Evolutionary conservation across 2,113 vertebrate species (phyloP), one percentile per base, ranked within the genome.

Genomic region (Hyla sarda): DNA sequence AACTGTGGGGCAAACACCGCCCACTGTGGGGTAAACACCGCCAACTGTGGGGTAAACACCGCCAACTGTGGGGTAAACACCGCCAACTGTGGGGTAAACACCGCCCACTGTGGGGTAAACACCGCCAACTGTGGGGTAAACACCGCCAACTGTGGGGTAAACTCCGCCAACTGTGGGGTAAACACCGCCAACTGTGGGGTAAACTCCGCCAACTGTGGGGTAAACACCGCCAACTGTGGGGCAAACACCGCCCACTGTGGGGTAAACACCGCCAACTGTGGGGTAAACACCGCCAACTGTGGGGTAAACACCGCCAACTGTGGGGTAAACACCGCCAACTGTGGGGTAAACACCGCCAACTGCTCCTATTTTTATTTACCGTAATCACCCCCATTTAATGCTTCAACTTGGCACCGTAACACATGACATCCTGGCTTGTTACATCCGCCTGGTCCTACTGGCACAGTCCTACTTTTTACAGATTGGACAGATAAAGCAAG

Each of bases 341-440:
- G 77, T 72, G 56, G 67, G 45, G 34, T 80, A 74, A 81, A 60
- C 77, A 72, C 65, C 12, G 84, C 67, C 34, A 81, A 81, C 52
- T 73, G 77, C 34, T 81, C 65, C 54, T 54, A 81, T 81, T 81
- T 60, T 77, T 77, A 48, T 86, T 62, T 60, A n/a, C n/a, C n/a
- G n/a, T n/a, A 81, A 86, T 86, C 77, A 86, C 77, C 65, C 34
- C 34, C 52, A 56, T 50, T 25, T 52, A 19, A 23, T 45, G 34
- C 54, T 69, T 25, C 8, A 21, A 10, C 83, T 75, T 71, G 50
- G 77, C 65, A 73, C 80, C 2, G 65, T 28, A 60, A 72, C 77
- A 82, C 30, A 82, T 73, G 77, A 45, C 52, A 74, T 82, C 77
- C 67, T 82, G 71, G 69, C 30, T 81, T 23, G 25, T 30, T 83